Conservation (phyloP, 2,113 vertebrate species). For the Vireo altiloquus region DNA sequence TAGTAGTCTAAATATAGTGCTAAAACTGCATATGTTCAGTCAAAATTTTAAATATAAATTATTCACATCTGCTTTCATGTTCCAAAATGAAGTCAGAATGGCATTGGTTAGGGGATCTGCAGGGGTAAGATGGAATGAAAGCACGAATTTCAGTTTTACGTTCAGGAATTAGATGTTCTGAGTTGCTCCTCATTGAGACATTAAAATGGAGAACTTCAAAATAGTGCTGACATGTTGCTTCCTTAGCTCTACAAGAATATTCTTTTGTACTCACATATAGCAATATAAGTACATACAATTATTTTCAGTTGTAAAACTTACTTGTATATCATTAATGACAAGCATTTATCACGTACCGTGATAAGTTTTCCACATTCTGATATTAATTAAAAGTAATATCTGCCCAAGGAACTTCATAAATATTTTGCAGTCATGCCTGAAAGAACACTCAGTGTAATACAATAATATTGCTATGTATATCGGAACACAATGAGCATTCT, state of each 20-base stretch:
- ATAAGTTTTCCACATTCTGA: background rate
- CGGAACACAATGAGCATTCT: background rate
- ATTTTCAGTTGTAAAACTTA: background rate
- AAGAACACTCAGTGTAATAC: background rate
- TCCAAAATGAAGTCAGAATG: background rate
- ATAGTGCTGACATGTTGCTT: background rate
- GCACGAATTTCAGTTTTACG: background rate
- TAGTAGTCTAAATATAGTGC: background rate
- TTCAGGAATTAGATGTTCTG: background rate
- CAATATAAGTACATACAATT: background rate
- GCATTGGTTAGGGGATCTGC: background rate
- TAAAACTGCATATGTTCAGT: background rate
- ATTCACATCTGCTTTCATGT: background rate
- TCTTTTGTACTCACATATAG: background rate
- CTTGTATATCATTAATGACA: background rate
- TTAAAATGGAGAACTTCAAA: background rate
- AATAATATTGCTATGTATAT: too few species aligned
- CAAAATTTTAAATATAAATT: background rate
- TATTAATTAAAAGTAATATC: background rate
- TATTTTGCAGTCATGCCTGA: background rate
- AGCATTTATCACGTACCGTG: fast-evolving
- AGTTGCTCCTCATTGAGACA: background rate
- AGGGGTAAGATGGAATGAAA: background rate
- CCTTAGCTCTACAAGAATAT: background rate
- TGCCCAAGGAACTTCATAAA: background rate